phyloP scores from a whole-genome alignment of 2,113 vertebrate genomes.

The Syrmaticus mikado region DNA sequence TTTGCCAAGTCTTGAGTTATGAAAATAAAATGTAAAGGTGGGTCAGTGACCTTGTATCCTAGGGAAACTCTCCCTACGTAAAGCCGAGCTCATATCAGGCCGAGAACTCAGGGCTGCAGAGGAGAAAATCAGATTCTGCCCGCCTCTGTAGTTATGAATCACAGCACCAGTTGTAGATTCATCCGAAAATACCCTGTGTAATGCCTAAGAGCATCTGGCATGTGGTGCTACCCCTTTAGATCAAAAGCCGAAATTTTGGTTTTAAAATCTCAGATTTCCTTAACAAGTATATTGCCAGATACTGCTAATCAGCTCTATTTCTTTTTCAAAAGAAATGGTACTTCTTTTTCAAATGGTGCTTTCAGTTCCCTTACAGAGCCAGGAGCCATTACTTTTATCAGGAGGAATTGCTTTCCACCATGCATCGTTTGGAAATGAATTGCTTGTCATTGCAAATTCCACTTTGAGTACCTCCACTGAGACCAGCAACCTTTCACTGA shows the following conservation, averaged over 20 bases:
- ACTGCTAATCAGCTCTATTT: not conserved
- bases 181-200: not conserved
- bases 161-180: not conserved
- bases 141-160: not conserved
- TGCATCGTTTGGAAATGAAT: not conserved
- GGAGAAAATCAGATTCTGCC: not conserved
- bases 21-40: slow-evolving; percentile 42
- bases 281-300: not conserved
- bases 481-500: not conserved
- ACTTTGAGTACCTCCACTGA: not conserved
- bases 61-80: not conserved
- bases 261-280: not conserved
- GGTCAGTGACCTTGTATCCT: not conserved
- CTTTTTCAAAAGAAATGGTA: not conserved
- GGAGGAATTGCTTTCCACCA: not conserved
- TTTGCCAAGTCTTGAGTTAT: slow-evolving; percentile 36
- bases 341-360: not conserved
- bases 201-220: not conserved
- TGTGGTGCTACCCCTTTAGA: not conserved
- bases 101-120: not conserved
- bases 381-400: accelerated
- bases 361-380: not conserved
- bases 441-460: not conserved
- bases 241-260: not conserved
- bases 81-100: not conserved